These are phyloP conservation scores for Jacana jacana DNA, from an alignment of 2,113 vertebrate genomes.

Conservation along the genomic window DNA sequence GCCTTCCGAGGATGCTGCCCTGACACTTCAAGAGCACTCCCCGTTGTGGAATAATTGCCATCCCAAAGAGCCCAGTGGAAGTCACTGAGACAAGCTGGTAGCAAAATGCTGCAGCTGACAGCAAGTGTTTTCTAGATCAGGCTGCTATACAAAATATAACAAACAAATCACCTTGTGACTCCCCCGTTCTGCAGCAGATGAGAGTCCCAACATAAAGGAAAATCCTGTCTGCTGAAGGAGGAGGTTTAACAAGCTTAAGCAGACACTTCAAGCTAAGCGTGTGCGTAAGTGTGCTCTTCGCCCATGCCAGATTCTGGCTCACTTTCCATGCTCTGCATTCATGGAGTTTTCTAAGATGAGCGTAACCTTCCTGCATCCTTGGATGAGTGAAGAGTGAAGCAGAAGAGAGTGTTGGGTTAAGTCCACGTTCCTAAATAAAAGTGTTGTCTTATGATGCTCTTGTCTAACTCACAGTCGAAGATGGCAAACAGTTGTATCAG, in stretches of 20 bases:
- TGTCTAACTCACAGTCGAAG: neutral
- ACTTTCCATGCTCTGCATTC: neutral
- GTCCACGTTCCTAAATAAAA: neutral
- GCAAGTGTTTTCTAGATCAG: slow-evolving; percentile 7
- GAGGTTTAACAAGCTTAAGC: slow-evolving; percentile 1
- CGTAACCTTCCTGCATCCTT: neutral
- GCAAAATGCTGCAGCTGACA: slow-evolving; percentile 30
- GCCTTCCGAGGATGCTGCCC: neutral
- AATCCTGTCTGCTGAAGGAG: neutral
- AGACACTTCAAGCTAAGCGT: neutral
- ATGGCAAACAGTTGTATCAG: neutral
- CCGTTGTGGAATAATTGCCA: slow-evolving; percentile 21
- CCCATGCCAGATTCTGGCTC: neutral
- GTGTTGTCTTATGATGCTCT: neutral
- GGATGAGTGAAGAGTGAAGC: neutral
- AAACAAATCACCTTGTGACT: slow-evolving; percentile 16
- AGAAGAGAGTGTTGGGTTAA: neutral
- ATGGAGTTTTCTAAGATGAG: neutral
- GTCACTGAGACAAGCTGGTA: slow-evolving; percentile 10
- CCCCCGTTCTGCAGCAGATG: neutral
- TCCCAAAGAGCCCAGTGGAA: slow-evolving; percentile 24
- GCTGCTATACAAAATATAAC: neutral
- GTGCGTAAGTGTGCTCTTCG: neutral
- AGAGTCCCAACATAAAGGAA: slow-evolving; percentile 7
- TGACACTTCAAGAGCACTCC: neutral